Base-by-base conservation (phyloP, 2,113 vertebrate species). In the Brachionichthys hirsutus region DNA sequence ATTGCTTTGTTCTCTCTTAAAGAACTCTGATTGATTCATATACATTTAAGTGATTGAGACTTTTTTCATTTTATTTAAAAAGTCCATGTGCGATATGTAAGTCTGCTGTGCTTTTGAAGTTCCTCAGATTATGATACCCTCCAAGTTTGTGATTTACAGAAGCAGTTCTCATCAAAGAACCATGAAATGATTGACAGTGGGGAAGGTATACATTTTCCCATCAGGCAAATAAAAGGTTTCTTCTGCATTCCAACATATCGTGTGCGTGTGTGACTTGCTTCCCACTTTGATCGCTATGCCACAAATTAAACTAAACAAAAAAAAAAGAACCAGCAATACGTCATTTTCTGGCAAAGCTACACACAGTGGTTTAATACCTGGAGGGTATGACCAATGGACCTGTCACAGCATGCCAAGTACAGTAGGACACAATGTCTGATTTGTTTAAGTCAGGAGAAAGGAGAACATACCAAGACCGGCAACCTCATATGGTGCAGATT, bases 211-310 rank as follows among this genome's bases (percentile, higher is more conserved):
- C 48, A 61, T 20, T 46, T 67, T 62, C 48, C 59, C 35, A 35
- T 9, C 0, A 11, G 49, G 22, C 11, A 52, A 67, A 73, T 56
- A 58, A 49, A 8, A 72, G 9, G 70, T 63, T 60, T 12, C n/a
- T 48, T 35, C 69, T 53, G 41, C 48, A 72, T 63, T 73, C 72
- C 22, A 7, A 58, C 41, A 81, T 55, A 50, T 19, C 54, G 48
- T 42, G 57, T 45, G 18, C 40, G 20, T 71, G 50, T 54, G 67
- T 38, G 36, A 22, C 17, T 67, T 64, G 15, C 22, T 48, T 53
- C 15, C 58, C 44, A 22, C 54, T 77, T 60, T 77, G 67, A 78
- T 50, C 48, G 61, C 14, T n/a, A 2, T 16, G 53, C 51, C 46
- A 64, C 76, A 42, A 34, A 22, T 63, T 22, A 36, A 14, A 47